These are phyloP conservation scores for Dysdera silvatica DNA, from an alignment of 1,140 invertebrate species.

Conservation along the genomic window DNA sequence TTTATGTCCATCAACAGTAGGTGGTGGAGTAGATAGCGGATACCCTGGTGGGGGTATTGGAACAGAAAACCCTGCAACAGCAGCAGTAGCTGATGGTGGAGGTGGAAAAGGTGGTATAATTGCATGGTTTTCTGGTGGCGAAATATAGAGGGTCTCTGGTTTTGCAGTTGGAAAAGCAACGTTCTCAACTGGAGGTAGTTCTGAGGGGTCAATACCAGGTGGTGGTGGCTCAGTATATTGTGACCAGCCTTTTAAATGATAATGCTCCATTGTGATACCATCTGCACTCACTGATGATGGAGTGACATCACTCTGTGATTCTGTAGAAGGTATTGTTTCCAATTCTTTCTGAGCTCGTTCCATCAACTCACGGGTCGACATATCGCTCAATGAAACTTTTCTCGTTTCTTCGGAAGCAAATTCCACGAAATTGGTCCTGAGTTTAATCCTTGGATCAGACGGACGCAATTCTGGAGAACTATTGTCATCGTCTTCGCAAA, in stretches of 20 bases:
- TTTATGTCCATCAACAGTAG: conserved; percentile 6
- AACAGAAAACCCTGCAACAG: neutral
- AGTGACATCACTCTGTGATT: no score
- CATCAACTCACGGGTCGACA: conserved; percentile 26
- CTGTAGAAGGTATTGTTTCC: no score
- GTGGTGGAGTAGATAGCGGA: conserved; percentile 12
- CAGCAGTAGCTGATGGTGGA: neutral
- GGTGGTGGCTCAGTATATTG: conserved; percentile 10
- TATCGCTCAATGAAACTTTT: conserved; percentile 29
- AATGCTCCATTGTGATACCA: no score
- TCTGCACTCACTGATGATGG: no score
- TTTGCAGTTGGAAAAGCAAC: neutral
- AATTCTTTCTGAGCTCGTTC: conserved; percentile 29
- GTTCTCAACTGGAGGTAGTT: neutral
- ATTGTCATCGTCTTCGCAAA: neutral
- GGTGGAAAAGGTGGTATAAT: neutral
- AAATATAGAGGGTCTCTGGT: neutral
- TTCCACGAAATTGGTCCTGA: conserved; percentile 10
- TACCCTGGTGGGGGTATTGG: conserved; percentile 6
- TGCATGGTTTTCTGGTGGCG: neutral
- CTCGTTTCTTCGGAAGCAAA: neutral
- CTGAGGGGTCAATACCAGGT: conserved; percentile 8
- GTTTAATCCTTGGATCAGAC: conserved; percentile 18
- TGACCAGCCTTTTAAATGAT: no score
- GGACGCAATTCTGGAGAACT: neutral